These are phyloP conservation scores for Desmophyllum pertusum DNA, from an alignment of 92 coral and sea anemone genomes.

Conservation along the genomic window DNA sequence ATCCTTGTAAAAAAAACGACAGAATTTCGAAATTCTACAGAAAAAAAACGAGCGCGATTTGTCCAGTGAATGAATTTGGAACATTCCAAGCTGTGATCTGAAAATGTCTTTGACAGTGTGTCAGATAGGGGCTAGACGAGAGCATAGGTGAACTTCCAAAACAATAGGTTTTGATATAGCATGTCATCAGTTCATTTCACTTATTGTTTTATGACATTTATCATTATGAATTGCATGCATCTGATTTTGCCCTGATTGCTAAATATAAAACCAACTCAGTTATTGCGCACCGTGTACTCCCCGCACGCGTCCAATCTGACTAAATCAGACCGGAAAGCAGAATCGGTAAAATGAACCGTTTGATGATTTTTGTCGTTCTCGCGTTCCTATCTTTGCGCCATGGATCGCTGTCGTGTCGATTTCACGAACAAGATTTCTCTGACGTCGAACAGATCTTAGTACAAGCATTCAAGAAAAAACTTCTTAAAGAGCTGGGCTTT, in stretches of 20 bases:
- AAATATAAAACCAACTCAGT: slow-evolving; percentile 6
- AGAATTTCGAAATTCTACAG: neutral
- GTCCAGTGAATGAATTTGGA: neutral
- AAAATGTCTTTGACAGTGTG: slow-evolving; percentile 1
- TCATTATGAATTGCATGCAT: slow-evolving; percentile 14
- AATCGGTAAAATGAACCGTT: slow-evolving; percentile 28
- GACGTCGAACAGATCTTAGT: slow-evolving; percentile 9
- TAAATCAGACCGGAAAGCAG: neutral
- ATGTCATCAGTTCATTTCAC: slow-evolving; percentile 16
- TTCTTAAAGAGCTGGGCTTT: slow-evolving; percentile 37
- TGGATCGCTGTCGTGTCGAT: slow-evolving; percentile 4
- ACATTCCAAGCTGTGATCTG: slow-evolving; percentile 12
- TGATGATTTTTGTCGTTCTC: slow-evolving; percentile 3
- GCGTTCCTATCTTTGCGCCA: neutral
- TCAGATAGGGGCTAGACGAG: neutral
- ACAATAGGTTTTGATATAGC: slow-evolving; percentile 5
- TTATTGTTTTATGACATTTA: slow-evolving; percentile 20
- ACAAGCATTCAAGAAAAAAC: slow-evolving; percentile 28
- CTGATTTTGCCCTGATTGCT: neutral
- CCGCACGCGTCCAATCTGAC: neutral
- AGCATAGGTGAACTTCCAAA: neutral
- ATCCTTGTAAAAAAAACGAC: neutral
- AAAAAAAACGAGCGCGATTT: neutral
- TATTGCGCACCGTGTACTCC: neutral
- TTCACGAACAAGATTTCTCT: neutral